Evolutionary conservation across 2,888 invertebrate genomes (phyloP).

Genomic region (Leptinotarsa rubiginosa): DNA sequence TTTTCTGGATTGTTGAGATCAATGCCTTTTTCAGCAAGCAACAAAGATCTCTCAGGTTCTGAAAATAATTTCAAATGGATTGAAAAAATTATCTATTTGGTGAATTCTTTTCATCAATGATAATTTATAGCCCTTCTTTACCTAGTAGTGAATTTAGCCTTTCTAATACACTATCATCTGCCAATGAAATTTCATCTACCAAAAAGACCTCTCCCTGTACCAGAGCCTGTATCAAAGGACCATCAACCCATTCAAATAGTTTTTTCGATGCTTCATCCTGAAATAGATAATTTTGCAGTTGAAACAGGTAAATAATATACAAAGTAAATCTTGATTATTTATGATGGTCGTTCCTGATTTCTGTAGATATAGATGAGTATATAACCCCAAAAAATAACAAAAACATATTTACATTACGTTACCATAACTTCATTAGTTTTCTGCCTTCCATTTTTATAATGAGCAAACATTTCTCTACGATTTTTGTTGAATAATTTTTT

Average conservation of each 20-base stretch:
- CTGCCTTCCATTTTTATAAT: too few species aligned
- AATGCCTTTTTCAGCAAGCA: conserved; percentile 91
- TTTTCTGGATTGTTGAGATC: conserved; percentile 69
- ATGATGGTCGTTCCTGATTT: background rate
- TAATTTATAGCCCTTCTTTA: conserved; percentile 47
- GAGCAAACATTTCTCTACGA: too few species aligned
- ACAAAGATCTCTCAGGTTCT: conserved; percentile 91
- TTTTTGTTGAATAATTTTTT: too few species aligned
- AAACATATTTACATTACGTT: too few species aligned
- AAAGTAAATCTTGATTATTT: too few species aligned
- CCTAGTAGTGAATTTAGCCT: conserved; percentile 93
- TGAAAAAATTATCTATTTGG: conserved; percentile 16
- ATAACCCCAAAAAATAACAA: too few species aligned
- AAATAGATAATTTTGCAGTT: conserved; percentile 28
- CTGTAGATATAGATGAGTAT: background rate
- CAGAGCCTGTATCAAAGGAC: conserved; percentile 94
- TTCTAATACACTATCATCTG: conserved; percentile 98
- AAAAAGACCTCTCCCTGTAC: conserved; percentile 87
- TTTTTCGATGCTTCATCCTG: conserved; percentile 63
- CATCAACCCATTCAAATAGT: conserved; percentile 98
- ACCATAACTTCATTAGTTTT: too few species aligned
- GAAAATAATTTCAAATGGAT: conserved; percentile 42
- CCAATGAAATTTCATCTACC: conserved; percentile 98
- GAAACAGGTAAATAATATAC: too few species aligned
- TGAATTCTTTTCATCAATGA: background rate